Percentiles rank a stretch among this genome's conserved stretches.
Conservation (phyloP, 1,140 invertebrate genomes). For the Heliconius nattereri region DNA sequence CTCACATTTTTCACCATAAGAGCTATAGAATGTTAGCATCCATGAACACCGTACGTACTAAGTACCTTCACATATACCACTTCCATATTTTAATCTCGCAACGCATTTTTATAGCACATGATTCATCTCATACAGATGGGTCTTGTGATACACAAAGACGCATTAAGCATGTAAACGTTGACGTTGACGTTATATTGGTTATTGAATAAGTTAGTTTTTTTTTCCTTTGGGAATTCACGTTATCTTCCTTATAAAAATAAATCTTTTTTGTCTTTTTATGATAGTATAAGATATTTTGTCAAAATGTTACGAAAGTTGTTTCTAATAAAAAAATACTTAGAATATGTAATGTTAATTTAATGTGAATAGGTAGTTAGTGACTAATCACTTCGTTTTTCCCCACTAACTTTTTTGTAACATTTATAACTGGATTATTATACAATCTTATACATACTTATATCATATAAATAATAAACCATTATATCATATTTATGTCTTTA, state of each 20-base stretch:
- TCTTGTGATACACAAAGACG: constrained; percentile 10
- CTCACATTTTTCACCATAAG: not conserved
- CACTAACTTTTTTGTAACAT: too few species aligned
- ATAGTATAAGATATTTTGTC: too few species aligned
- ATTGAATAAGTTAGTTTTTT: not conserved
- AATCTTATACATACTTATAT: not conserved
- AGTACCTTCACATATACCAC: not conserved
- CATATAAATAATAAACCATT: not conserved
- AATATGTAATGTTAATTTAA: too few species aligned
- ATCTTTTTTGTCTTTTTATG: not conserved
- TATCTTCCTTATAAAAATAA: not conserved
- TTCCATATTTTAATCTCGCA: constrained; percentile 19
- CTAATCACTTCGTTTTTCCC: too few species aligned
- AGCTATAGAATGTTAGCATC: constrained; percentile 1
- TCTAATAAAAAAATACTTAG: too few species aligned
- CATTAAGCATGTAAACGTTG: constrained; percentile 12
- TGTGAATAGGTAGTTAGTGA: too few species aligned
- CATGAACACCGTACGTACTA: constrained; percentile 34
- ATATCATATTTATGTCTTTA: not conserved
- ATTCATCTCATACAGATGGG: constrained; percentile 24
- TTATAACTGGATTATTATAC: too few species aligned
- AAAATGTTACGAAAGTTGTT: too few species aligned
- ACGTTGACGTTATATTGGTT: constrained; percentile 11
- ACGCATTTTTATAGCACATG: constrained; percentile 37
- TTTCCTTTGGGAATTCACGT: not conserved